Evolutionary conservation across 1,140 invertebrate genomes (phyloP).

Genomic region (Gonioctena quinquepunctata): DNA sequence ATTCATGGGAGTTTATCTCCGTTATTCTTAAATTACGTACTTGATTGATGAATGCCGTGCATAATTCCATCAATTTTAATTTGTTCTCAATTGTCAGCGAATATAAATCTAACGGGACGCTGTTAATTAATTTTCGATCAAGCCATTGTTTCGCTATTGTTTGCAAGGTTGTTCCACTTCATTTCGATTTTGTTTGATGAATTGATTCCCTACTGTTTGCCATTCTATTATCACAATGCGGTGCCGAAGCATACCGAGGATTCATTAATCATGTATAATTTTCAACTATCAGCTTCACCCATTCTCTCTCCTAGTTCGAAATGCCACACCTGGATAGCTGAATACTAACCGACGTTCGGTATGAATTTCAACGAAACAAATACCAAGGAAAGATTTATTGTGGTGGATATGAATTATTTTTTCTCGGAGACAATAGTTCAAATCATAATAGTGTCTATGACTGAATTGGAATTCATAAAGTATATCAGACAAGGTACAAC

Average conservation of each 20-base stretch:
- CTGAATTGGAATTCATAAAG: no score
- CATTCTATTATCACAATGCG: constrained; percentile 22
- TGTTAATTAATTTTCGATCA: constrained; percentile 23
- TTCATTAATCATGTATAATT: constrained; percentile 27
- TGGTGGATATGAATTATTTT: no score
- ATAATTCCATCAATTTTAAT: constrained; percentile 20
- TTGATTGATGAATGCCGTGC: background rate
- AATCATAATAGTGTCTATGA: no score
- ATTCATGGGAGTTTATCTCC: background rate
- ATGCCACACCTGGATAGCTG: background rate
- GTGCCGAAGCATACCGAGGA: constrained; percentile 23
- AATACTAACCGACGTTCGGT: no score
- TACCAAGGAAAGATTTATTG: no score
- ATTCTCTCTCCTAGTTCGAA: background rate
- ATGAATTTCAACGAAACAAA: no score
- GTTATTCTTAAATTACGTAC: background rate
- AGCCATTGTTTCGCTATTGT: constrained; percentile 17
- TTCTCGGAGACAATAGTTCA: no score
- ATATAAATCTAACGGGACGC: background rate
- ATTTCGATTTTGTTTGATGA: constrained; percentile 29
- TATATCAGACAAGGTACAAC: no score
- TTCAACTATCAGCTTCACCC: constrained; percentile 12
- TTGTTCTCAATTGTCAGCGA: constrained; percentile 14
- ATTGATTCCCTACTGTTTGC: constrained; percentile 30
- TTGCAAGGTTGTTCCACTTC: constrained; percentile 16